phyloP scores from a whole-genome alignment of 1,140 invertebrate species.

The Sitophilus oryzae region DNA sequence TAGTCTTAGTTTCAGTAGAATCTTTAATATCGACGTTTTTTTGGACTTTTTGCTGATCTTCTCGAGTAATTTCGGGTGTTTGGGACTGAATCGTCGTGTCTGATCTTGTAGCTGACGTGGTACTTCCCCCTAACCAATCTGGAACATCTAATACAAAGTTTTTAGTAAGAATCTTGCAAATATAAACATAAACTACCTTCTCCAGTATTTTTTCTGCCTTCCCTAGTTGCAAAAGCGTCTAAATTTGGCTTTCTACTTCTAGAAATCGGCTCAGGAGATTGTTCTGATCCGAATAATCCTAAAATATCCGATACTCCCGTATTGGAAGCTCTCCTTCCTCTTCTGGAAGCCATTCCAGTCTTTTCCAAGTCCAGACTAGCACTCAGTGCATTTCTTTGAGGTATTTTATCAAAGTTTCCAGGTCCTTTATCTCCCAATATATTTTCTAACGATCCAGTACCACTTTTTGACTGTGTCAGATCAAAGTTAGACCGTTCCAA shows the following conservation, averaged over 20 bases:
- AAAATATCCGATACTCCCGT: slow-evolving; percentile 20
- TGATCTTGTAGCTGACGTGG: slow-evolving; percentile 10
- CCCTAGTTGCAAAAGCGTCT: too few relatives aligned
- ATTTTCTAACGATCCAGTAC: background rate
- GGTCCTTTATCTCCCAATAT: background rate
- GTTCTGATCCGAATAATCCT: slow-evolving; percentile 9
- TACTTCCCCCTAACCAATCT: slow-evolving; percentile 27
- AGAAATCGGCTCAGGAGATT: background rate
- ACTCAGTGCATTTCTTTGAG: background rate
- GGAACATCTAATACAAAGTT: slow-evolving; percentile 24
- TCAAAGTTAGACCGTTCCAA: background rate
- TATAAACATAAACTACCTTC: background rate
- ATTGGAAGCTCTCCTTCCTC: slow-evolving; percentile 16
- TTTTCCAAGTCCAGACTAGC: background rate
- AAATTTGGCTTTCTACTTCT: background rate
- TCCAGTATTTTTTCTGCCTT: background rate
- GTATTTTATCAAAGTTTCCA: background rate
- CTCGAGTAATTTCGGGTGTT: slow-evolving; percentile 3
- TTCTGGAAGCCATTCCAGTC: slow-evolving; percentile 4
- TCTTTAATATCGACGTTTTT: too few relatives aligned
- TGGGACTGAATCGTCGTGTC: slow-evolving; percentile 21
- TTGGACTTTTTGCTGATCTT: background rate
- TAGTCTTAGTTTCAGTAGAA: too few relatives aligned
- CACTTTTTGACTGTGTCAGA: slow-evolving; percentile 21
- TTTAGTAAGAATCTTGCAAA: too few relatives aligned